Percentiles rank a stretch among this genome's conserved stretches.
phyloP scores from a whole-genome alignment of 2,113 vertebrate genomes.

The Nettapus auritus region DNA sequence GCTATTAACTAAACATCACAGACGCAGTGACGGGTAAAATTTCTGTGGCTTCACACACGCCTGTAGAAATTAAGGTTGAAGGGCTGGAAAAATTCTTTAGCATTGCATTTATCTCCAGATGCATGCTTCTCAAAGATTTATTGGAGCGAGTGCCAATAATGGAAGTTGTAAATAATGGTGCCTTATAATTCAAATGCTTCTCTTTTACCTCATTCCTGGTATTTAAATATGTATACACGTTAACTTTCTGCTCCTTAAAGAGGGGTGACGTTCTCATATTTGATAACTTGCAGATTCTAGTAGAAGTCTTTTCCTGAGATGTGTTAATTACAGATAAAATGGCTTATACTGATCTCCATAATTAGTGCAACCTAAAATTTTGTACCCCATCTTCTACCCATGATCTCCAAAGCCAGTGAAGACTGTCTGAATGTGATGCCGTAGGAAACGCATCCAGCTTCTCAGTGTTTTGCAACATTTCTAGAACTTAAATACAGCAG shows the following conservation, averaged over 20 bases:
- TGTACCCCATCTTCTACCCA: background rate
- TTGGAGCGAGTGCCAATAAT: constrained; percentile 74
- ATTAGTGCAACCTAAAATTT: background rate
- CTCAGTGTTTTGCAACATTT: background rate
- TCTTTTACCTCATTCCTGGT: constrained; percentile 77
- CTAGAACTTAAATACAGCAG: background rate
- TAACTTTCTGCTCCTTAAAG: constrained; percentile 33
- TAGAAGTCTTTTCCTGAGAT: constrained; percentile 1
- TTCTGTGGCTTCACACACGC: constrained; percentile 31
- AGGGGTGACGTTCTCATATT: background rate
- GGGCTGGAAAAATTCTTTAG: constrained; percentile 38
- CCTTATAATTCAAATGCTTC: constrained; percentile 75
- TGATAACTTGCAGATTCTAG: constrained; percentile 29
- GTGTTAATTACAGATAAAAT: background rate
- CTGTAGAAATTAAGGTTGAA: constrained; percentile 53
- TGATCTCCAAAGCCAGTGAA: background rate
- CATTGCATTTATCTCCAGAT: constrained; percentile 11
- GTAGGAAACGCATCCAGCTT: background rate
- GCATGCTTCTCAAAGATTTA: constrained; percentile 52
- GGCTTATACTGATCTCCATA: background rate
- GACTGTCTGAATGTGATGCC: background rate
- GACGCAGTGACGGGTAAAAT: constrained; percentile 2
- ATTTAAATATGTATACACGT: constrained; percentile 47
- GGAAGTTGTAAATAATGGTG: constrained; percentile 79
- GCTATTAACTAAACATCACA: constrained; percentile 30